Evolutionary conservation across 2,113 vertebrate genomes (phyloP).

Genomic region (Nipponia nippon): DNA sequence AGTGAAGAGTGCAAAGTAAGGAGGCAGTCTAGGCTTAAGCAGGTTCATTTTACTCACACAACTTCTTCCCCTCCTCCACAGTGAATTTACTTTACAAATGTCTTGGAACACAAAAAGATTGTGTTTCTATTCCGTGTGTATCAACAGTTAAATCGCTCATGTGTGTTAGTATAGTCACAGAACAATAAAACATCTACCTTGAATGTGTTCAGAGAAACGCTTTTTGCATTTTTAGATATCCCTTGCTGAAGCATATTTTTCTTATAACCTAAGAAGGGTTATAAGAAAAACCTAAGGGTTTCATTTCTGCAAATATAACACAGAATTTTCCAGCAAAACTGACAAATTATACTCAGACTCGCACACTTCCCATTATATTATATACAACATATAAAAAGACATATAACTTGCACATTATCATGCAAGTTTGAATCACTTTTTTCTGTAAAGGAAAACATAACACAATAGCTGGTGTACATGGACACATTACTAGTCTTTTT

Average conservation of each 20-base stretch:
- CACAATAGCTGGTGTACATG: conserved; percentile 44
- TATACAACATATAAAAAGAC: background rate
- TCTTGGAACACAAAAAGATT: background rate
- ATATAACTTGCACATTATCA: background rate
- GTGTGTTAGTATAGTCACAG: background rate
- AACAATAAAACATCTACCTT: background rate
- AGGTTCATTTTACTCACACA: background rate
- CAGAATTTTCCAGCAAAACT: background rate
- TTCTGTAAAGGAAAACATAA: conserved; percentile 40
- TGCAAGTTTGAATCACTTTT: conserved; percentile 15
- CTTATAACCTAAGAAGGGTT: no score
- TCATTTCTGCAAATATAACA: background rate
- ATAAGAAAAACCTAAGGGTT: no score
- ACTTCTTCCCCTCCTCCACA: background rate
- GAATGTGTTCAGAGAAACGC: background rate
- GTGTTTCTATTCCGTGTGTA: background rate
- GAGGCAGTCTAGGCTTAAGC: background rate
- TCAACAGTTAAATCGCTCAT: background rate
- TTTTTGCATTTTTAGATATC: background rate
- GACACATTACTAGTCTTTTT: conserved; percentile 61
- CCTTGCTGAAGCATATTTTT: accelerated
- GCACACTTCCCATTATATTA: accelerated
- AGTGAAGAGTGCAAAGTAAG: background rate
- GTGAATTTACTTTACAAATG: background rate
- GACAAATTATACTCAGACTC: background rate